phyloP scores from a whole-genome alignment of 2,888 invertebrate species.

The Drosophila setosimentum region DNA sequence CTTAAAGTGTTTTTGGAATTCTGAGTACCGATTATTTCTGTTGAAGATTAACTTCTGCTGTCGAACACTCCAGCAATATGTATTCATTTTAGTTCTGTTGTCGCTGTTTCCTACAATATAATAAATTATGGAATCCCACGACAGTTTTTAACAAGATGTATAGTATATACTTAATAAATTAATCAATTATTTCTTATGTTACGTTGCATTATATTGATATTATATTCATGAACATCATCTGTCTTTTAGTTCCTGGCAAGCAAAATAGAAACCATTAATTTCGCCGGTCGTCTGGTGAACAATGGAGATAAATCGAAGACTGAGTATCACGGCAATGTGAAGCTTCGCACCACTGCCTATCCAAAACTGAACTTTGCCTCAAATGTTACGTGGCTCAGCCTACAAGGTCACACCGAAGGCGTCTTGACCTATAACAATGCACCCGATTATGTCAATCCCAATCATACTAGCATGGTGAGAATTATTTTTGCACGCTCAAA shows the following conservation, averaged over 20 bases:
- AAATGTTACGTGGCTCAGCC: constrained; percentile 88
- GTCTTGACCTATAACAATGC: constrained; percentile 90
- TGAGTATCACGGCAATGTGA: constrained; percentile 87
- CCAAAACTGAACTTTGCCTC: constrained; percentile 90
- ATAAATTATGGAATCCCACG: neutral
- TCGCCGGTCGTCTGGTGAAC: constrained; percentile 86
- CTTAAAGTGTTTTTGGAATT: neutral
- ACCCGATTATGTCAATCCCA: constrained; percentile 86
- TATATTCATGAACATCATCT: neutral
- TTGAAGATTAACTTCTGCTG: neutral
- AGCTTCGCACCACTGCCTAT: constrained; percentile 91
- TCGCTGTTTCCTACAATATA: neutral
- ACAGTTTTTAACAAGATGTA: too few relatives aligned
- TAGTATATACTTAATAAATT: too few relatives aligned
- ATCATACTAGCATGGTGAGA: constrained; percentile 88
- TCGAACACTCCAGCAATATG: neutral
- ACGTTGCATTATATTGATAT: neutral
- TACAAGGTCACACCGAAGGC: constrained; percentile 90
- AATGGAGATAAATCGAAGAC: constrained; percentile 84
- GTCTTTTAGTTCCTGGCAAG: constrained; percentile 82
- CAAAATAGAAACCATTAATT: constrained; percentile 84
- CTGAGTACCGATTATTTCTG: neutral
- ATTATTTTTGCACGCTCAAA: constrained; percentile 88
- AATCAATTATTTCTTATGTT: too few relatives aligned
- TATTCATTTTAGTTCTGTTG: neutral